Conservation (phyloP, 2,113 vertebrate genomes). For the Nothocercus nigrocapillus region DNA sequence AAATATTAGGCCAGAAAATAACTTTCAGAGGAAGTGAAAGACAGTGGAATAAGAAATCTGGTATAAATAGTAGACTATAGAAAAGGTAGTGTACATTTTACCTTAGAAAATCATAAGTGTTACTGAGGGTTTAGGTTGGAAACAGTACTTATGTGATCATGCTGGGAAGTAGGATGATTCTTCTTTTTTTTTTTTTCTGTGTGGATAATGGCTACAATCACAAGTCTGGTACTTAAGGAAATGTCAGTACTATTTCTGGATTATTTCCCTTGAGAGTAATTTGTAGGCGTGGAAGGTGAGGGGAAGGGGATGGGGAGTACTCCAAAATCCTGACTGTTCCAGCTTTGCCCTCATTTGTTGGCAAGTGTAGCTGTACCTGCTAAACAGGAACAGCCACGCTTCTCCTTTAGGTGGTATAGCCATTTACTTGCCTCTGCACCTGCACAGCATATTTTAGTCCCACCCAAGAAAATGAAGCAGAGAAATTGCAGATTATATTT, state of each 20-base stretch:
- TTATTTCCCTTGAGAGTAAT: background rate
- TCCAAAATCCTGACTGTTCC: background rate
- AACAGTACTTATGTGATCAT: background rate
- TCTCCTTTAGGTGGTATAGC: background rate
- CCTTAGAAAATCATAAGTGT: background rate
- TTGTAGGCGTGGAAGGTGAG: background rate
- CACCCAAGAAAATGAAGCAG: background rate
- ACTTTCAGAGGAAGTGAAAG: background rate
- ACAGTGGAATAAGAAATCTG: background rate
- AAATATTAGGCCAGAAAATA: background rate
- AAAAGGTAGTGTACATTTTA: background rate
- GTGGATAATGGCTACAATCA: background rate
- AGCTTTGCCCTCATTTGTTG: background rate
- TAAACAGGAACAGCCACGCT: background rate
- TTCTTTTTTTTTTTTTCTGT: background rate
- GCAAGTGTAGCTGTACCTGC: background rate
- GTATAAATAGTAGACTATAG: background rate
- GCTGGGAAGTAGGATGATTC: background rate
- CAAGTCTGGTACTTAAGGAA: background rate
- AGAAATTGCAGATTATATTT: background rate
- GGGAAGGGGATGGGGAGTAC: background rate
- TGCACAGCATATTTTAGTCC: background rate
- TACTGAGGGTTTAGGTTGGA: background rate
- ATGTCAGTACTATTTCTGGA: rapidly evolving
- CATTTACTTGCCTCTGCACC: background rate